Percentiles rank a stretch among this genome's conserved stretches.
Conservation (phyloP, 2,797 vertebrate genomes). For the Anas georgica region DNA sequence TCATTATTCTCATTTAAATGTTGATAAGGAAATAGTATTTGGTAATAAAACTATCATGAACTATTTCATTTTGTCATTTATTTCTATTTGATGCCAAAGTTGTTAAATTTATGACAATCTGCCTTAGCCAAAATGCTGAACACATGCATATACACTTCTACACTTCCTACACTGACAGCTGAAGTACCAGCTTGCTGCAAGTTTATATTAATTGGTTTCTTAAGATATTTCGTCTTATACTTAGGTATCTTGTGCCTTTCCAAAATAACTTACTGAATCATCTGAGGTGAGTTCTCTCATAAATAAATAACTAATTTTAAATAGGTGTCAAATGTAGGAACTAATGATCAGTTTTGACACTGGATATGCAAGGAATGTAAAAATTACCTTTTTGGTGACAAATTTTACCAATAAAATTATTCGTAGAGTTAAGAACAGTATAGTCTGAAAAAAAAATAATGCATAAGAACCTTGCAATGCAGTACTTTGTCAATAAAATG, state of each 20-base stretch:
- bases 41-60: background rate
- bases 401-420: background rate
- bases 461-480: background rate
- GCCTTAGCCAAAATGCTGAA: conserved; percentile 2
- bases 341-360: background rate
- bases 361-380: background rate
- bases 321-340: background rate
- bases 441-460: background rate
- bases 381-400: background rate
- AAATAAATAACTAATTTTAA: background rate
- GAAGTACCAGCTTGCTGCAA: background rate
- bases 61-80: background rate
- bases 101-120: background rate
- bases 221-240: background rate
- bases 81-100: conserved; percentile 4
- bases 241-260: background rate
- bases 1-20: background rate
- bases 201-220: background rate
- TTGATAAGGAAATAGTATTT: background rate
- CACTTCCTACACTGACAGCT: background rate
- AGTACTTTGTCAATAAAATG: background rate
- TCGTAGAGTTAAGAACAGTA: background rate
- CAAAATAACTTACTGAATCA: background rate
- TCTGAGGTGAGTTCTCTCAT: background rate
- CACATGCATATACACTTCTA: background rate